A percentile compares a stretch with the other conserved stretches of the same genome.
phyloP scores from a whole-genome alignment of 2,888 invertebrate genomes.

The Imbricaverruca yamaguchii region DNA sequence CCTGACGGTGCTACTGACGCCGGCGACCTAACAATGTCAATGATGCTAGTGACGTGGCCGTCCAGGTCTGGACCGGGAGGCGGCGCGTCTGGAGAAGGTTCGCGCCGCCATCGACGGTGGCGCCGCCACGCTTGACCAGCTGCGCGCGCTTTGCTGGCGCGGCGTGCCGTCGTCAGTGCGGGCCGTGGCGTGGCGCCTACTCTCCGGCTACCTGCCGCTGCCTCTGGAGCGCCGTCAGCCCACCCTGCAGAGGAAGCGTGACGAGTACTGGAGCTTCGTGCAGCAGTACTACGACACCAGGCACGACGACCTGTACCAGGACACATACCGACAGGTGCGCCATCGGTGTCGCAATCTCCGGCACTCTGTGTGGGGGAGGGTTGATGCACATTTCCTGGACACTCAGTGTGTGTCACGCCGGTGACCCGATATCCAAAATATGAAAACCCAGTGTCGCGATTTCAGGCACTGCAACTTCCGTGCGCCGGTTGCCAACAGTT shows the following conservation, averaged over 20 bases:
- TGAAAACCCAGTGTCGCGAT: no score
- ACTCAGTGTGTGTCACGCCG: no score
- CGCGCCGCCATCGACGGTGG: constrained; percentile 65
- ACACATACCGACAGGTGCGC: constrained; percentile 76
- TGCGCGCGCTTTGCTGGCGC: constrained; percentile 89
- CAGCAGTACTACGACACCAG: constrained; percentile 93
- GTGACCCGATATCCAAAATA: no score
- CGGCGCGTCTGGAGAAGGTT: constrained; percentile 76
- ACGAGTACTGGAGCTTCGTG: constrained; percentile 92
- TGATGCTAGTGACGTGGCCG: no score
- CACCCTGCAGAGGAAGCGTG: constrained; percentile 81
- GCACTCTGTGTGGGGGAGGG: no score
- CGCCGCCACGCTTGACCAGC: constrained; percentile 72
- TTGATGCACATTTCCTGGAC: no score
- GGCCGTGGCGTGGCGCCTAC: constrained; percentile 57
- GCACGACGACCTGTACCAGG: constrained; percentile 76
- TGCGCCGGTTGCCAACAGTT: no score
- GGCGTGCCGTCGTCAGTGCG: constrained; percentile 86
- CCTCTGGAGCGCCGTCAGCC: constrained; percentile 79
- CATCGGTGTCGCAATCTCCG: neutral
- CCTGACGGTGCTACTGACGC: no score
- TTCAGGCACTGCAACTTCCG: no score
- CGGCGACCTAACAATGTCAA: no score
- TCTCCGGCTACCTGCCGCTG: constrained; percentile 88
- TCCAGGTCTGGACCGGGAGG: constrained; percentile 42